phyloP scores from a whole-genome alignment of 1,140 invertebrate species.

The Bombus pyrosoma region DNA sequence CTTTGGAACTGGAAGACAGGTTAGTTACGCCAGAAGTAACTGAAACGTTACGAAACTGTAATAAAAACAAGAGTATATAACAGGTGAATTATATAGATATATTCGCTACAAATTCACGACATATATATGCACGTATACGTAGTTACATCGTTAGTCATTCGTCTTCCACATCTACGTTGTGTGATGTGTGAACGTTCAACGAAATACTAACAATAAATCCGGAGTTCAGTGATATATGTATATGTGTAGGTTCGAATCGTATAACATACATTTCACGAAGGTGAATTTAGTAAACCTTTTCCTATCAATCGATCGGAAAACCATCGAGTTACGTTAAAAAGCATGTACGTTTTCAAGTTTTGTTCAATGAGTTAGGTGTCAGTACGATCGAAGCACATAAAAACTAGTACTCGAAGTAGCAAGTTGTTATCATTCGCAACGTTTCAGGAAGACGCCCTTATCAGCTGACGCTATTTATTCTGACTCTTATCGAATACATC shows the following conservation, averaged over 20 bases:
- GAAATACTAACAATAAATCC: not conserved
- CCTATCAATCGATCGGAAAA: not conserved
- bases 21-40: not conserved
- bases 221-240: not conserved
- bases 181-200: not conserved
- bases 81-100: constrained; percentile 8
- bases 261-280: not conserved
- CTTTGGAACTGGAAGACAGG: not conserved
- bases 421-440: not conserved
- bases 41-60: constrained; percentile 34
- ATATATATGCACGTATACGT: not conserved
- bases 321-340: not conserved
- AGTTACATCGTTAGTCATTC: constrained; percentile 10
- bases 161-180: not conserved
- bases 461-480: not conserved
- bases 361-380: not conserved
- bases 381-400: not conserved
- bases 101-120: not conserved
- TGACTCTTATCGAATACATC: too few relatives aligned
- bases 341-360: not conserved
- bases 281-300: not conserved
- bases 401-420: not conserved
- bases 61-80: constrained; percentile 8
- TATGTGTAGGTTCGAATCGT: not conserved
- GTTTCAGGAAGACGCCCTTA: not conserved